Evolutionary conservation across 1,140 invertebrate genomes (phyloP).

Genomic region (Hydropsyche tenuis): DNA sequence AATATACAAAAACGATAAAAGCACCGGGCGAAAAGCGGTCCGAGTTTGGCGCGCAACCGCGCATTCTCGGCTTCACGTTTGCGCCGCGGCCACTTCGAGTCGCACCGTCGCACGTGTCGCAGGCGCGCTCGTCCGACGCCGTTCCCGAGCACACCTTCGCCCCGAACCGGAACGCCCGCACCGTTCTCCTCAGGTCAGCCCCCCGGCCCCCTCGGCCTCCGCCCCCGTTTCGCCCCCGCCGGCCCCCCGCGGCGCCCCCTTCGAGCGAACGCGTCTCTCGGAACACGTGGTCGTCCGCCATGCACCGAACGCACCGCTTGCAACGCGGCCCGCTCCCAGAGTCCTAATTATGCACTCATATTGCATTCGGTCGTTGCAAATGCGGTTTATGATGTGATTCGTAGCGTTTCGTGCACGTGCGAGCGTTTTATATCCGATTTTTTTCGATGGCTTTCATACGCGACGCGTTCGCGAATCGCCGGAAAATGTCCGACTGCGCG

Average conservation of each 20-base stretch:
- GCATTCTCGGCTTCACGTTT: not conserved
- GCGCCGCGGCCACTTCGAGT: not conserved
- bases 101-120: not conserved
- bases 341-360: too few relatives aligned
- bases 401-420: too few relatives aligned
- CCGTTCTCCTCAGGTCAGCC: too few relatives aligned
- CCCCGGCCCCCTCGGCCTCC: too few relatives aligned
- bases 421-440: too few relatives aligned
- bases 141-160: too few relatives aligned
- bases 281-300: not conserved
- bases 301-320: not conserved
- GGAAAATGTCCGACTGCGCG: not conserved
- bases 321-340: not conserved
- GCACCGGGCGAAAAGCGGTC: not conserved
- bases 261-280: not conserved
- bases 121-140: not conserved
- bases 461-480: slow-evolving; percentile 2
- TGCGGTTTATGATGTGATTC: too few relatives aligned
- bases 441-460: not conserved
- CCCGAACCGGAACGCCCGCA: too few relatives aligned
- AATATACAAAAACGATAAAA: too few relatives aligned
- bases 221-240: too few relatives aligned
- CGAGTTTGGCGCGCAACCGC: not conserved
- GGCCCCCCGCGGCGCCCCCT: too few relatives aligned
- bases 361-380: too few relatives aligned